Percentiles rank a stretch among this genome's conserved stretches.
Conservation (phyloP, 2,797 vertebrate species). For the Rhinogobio ventralis region DNA sequence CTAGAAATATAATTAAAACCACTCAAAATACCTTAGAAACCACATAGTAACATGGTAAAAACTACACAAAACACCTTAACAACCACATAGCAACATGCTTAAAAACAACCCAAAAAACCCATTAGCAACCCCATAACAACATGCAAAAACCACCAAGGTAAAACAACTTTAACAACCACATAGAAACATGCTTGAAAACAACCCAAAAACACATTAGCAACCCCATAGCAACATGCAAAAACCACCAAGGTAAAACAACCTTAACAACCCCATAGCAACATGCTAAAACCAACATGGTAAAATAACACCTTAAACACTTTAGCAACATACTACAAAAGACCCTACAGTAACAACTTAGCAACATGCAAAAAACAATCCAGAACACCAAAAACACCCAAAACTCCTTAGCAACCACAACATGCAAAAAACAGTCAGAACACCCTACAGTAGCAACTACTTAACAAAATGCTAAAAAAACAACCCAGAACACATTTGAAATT, state of each 20-base stretch:
- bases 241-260: background rate
- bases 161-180: background rate
- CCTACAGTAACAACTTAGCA: too few relatives aligned
- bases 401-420: background rate
- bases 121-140: background rate
- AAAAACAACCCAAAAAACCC: background rate
- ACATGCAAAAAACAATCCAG: background rate
- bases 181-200: background rate
- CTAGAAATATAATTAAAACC: background rate
- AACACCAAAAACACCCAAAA: background rate
- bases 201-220: background rate
- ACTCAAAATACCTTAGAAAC: background rate
- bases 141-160: background rate
- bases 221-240: background rate
- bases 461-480: background rate
- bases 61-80: background rate
- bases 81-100: background rate
- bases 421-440: too few relatives aligned
- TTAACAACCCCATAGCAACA: background rate
- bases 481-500: too few relatives aligned
- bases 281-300: background rate
- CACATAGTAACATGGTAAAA: background rate
- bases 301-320: background rate
- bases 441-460: too few relatives aligned
- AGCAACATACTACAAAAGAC: too few relatives aligned